Base-by-base conservation (phyloP, 30 jellyfish, hydroid and myxozoan species). In the Hydra vulgaris region DNA sequence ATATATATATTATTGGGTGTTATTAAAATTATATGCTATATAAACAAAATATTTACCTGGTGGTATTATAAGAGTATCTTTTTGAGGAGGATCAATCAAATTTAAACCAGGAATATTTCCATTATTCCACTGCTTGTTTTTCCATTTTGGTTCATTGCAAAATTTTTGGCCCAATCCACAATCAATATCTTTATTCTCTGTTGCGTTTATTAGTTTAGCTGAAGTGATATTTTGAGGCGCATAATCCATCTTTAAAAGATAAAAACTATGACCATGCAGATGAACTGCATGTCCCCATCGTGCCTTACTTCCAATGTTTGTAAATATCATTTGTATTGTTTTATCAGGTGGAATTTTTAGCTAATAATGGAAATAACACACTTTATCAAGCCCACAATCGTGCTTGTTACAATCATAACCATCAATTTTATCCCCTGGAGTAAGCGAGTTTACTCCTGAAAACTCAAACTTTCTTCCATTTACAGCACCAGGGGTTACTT, bases 201-300 rank as follows among this genome's bases (percentile, higher is more conserved):
- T 24, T 20, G 24, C 77, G 22, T 82, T 87, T 17, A 85, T 53
- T 27, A 90, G 78, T 79, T 82, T 85, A 40, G 95, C 97, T 66
- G 94, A 85, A 3, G 90, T 80, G 67, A 26, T 85, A 68, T 90
- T 88, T 56, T 90, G 87, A 15, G 85, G 83, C 76, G 95, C 88
- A 81, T 85, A 90, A 7, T 92, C 94, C 94, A 90, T 82, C 52
- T 90, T 90, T 54, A 90, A 71, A 27, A 90, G 84, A 61, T 90
- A 78, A 76, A 90, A 90, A 70, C 97, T 85, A 72, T 90, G 97
- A 0, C 97, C n/a, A n/a, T n/a, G n/a, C n/a, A n/a, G n/a, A n/a
- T n/a, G n/a, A n/a, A n/a, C n/a, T n/a, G n/a, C n/a, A 75, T 90
- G 97, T 0, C 89, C 86, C 94, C 95, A 85, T 17, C 97, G 95